Base-by-base conservation (phyloP, 2,888 invertebrate genomes). In the Cacoxenus indagator region DNA sequence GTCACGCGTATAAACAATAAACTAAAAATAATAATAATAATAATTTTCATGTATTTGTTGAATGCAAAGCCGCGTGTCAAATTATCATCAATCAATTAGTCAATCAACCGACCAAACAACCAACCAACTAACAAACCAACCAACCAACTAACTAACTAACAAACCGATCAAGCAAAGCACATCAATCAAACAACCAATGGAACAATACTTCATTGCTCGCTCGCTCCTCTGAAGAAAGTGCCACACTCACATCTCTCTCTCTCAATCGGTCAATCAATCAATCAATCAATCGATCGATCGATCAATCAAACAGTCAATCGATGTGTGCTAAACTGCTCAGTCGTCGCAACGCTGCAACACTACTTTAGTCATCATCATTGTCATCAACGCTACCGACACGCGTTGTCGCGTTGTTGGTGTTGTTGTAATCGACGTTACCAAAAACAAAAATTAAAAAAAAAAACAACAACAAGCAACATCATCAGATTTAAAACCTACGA, bases 361-460 rank as follows among this genome's bases (percentile, higher is more conserved):
- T n/a, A n/a, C n/a, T n/a, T n/a, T n/a, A n/a, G n/a, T n/a, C 48
- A 22, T 51, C 51, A 51, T 17, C 51, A 17, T 19, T 9, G 8
- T 51, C 51, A 51, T 51, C 51, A 11, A 4, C 48, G 22, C 19
- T 22, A 48, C 19, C 48, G 17, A 19, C 19, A 17, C 8, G 4
- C 1, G 43, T 43, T 43, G 9, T 43, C 48, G 48, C 17, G 65
- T 55, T 37, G 37, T 14, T 37, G 54, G 37, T 26, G 43, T 54
- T 66, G 65, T 55, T 14, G 48, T n/a, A 37, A 65, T 26, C 26
- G 26, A 24, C 29, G 55, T 55, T 24, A 31, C 22, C 43, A 24
- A 4, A 29, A 11, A 37, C 43, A 19, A 27, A 6, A 55, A 11
- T 22, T 24, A 19, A 27, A 6, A 55, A 43, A 9, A 55, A 65